Base-by-base conservation (phyloP, 2,888 invertebrate genomes). In the Plebejus argus region DNA sequence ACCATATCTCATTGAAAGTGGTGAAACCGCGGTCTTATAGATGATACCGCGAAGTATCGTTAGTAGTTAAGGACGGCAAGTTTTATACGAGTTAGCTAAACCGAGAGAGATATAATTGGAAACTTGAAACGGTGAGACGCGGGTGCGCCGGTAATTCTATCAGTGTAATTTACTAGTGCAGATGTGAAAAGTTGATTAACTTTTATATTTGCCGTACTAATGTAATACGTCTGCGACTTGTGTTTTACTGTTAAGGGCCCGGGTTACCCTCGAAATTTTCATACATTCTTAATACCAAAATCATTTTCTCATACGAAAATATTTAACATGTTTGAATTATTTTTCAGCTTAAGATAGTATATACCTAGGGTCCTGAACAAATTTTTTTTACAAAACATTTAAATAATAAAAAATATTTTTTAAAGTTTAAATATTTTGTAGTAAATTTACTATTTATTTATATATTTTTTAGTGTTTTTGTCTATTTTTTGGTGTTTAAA, bases 11-110 rank as follows among this genome's bases (percentile, higher is more conserved):
- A 66, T 61, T 45, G 58, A 58, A 20, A 61, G 12, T 15, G 7
- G 33, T 75, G n/a, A 75, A 74, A 74, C 23, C 74, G 20, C 72
- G 20, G 39, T 49, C 45, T 78, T 83, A 84, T 53, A 74, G 28
- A 74, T 53, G 53, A 74, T 74, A 74, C 74, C 81, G 83, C 82
- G 85, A 84, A 82, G 82, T 81, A 83, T 84, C 81, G 82, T 80
- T 79, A 80, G 83, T 83, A 84, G 84, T 84, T 84, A 85, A 88
- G 87, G 89, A 88, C 88, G 88, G 88, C 84, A 93, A 93, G 88
- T 93, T 93, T 93, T 92, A 92, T 92, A 90, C 88, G 90, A 92
- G 90, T 91, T 92, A 86, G 88, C 87, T 89, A 86, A 91, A 90
- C 88, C 90, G 83, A 86, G 88, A 87, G 89, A 87, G 88, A 90